A percentile compares a stretch with the other conserved stretches of the same genome.
Conservation (phyloP, 1,140 invertebrate genomes). For the Apolygus lucorum region DNA sequence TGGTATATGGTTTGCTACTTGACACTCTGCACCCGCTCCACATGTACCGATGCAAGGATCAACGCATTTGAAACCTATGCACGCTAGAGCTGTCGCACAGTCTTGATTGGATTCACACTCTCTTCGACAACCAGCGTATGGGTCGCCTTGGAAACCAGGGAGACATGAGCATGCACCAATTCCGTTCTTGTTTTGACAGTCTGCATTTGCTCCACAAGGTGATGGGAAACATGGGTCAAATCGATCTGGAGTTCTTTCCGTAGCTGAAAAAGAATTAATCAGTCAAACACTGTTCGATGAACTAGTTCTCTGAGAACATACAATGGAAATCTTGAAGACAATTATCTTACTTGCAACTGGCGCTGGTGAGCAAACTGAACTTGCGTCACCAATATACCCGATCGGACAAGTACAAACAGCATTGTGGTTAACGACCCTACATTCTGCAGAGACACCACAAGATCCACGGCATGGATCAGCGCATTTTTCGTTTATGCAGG, state of each 20-base stretch:
- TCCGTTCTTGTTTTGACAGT: constrained; percentile 39
- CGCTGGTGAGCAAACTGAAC: constrained; percentile 37
- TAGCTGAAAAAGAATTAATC: constrained; percentile 31
- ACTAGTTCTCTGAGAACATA: not conserved
- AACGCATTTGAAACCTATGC: constrained; percentile 44
- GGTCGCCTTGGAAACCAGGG: constrained; percentile 43
- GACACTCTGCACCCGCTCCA: constrained; percentile 46
- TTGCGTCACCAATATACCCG: constrained; percentile 46
- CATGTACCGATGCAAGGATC: constrained; percentile 49
- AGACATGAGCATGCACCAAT: constrained; percentile 41
- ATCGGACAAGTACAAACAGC: constrained; percentile 49
- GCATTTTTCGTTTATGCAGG: constrained; percentile 46
- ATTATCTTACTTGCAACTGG: constrained; percentile 33
- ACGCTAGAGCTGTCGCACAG: constrained; percentile 44
- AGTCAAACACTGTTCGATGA: too few species aligned
- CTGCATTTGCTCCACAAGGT: constrained; percentile 43
- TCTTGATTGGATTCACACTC: constrained; percentile 42
- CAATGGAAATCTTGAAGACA: not conserved
- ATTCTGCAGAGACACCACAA: constrained; percentile 47
- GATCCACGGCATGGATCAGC: constrained; percentile 47
- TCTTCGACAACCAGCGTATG: constrained; percentile 41
- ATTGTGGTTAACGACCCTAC: constrained; percentile 47
- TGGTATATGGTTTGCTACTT: constrained; percentile 44
- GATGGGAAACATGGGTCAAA: constrained; percentile 38
- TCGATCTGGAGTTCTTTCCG: constrained; percentile 34